phyloP scores from a whole-genome alignment of 2,888 invertebrate species.

The Ischnura elegans region DNA sequence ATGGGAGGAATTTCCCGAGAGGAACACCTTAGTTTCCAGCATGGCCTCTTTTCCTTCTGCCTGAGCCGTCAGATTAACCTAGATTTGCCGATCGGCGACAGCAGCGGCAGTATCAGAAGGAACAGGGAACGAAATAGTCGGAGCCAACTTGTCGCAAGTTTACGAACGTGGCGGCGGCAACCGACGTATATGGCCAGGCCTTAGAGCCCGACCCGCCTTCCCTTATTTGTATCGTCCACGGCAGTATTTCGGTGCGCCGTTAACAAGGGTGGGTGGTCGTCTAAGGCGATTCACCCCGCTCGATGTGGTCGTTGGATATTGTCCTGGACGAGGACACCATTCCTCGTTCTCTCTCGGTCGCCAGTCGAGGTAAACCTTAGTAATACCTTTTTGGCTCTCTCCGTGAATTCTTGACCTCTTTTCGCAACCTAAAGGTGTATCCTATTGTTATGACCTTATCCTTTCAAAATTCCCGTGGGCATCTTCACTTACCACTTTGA shows the following conservation, averaged over 20 bases:
- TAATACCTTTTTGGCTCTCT: no score
- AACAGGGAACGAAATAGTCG: background rate
- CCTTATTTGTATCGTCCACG: background rate
- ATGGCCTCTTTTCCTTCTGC: background rate
- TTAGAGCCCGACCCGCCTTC: background rate
- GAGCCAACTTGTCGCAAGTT: background rate
- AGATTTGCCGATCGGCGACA: background rate
- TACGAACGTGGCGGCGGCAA: background rate
- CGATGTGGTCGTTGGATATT: background rate
- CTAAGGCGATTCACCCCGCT: background rate
- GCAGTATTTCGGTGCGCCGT: background rate
- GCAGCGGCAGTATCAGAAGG: background rate
- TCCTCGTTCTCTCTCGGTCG: no score
- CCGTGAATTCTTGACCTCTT: no score
- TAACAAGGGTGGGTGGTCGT: background rate
- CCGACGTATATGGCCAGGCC: background rate
- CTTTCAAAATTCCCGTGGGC: no score
- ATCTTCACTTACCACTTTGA: no score
- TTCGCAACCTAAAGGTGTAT: no score
- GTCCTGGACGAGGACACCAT: background rate
- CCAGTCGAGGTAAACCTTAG: no score
- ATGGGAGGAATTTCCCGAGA: no score
- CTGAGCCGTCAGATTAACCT: background rate
- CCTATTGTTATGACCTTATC: no score
- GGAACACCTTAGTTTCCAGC: no score